Conservation (phyloP, 2,797 vertebrate species). For the Megaceryle alcyon region DNA sequence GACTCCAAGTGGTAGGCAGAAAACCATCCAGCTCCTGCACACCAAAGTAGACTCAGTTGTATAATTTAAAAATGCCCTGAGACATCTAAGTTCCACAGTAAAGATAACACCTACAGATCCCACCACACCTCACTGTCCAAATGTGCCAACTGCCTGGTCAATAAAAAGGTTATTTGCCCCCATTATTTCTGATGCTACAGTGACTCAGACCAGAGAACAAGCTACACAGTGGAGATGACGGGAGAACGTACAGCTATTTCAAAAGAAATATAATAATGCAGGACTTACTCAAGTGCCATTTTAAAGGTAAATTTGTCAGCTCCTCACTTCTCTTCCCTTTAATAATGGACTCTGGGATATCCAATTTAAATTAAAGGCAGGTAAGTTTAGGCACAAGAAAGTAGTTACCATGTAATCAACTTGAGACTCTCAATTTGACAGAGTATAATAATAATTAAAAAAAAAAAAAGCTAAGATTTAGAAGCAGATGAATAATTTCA, state of each 20-base stretch:
- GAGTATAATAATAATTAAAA: neutral
- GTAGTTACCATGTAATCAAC: neutral
- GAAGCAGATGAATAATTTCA: conserved; percentile 35
- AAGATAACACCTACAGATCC: neutral
- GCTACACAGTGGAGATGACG: neutral
- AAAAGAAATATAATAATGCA: neutral
- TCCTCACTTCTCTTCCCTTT: neutral
- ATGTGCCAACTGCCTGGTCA: neutral
- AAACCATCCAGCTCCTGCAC: neutral
- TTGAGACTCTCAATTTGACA: neutral
- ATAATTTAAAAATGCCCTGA: too few species aligned
- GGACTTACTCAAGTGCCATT: neutral
- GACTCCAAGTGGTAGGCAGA: neutral
- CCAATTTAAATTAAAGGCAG: neutral
- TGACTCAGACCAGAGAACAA: neutral
- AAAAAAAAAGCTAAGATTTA: conserved; percentile 3
- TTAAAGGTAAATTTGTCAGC: neutral
- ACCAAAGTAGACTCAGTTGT: neutral
- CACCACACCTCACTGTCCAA: neutral
- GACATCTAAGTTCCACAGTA: neutral
- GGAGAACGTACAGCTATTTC: neutral
- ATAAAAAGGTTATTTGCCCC: neutral
- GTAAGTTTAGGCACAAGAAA: conserved; percentile 20
- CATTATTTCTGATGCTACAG: neutral
- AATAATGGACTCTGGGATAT: neutral